A percentile compares a stretch with the other conserved stretches of the same genome.
phyloP scores from a whole-genome alignment of 2,888 invertebrate genomes.

The Podabrus alpinus region DNA sequence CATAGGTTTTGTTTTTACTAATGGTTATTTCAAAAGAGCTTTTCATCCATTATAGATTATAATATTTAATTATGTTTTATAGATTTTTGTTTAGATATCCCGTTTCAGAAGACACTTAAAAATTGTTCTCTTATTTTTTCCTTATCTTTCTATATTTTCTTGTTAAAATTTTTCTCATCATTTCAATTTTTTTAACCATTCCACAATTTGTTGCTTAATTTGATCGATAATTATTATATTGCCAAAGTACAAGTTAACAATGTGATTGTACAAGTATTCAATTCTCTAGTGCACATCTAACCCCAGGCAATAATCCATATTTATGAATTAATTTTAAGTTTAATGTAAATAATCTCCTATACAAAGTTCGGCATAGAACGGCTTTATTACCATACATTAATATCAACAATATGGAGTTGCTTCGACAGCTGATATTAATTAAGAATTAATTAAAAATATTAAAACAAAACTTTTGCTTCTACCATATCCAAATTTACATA shows the following conservation, averaged over 20 bases:
- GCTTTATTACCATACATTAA: constrained; percentile 41
- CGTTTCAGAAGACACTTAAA: constrained; percentile 1
- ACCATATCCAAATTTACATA: not conserved
- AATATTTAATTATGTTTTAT: constrained; percentile 43
- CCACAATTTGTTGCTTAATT: not conserved
- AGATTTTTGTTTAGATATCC: constrained; percentile 25
- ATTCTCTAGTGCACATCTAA: not conserved
- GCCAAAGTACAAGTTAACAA: not conserved
- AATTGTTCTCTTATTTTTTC: not conserved
- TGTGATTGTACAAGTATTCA: constrained; percentile 1
- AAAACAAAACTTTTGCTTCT: not conserved
- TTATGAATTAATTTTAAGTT: constrained; percentile 48
- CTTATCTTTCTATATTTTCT: not conserved
- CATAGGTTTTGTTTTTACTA: constrained; percentile 48
- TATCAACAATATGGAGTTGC: constrained; percentile 35
- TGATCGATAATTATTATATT: not conserved
- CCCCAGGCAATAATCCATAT: constrained; percentile 45
- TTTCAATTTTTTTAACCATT: not conserved
- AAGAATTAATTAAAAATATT: constrained; percentile 36
- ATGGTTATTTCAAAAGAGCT: constrained; percentile 48
- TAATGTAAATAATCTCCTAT: constrained; percentile 48
- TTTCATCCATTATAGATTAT: constrained; percentile 41
- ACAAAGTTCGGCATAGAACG: constrained; percentile 39
- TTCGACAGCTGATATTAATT: constrained; percentile 40
- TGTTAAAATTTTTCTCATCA: not conserved